Evolutionary conservation across 2,888 invertebrate genomes (phyloP), one percentile per base, ranked within the genome.

Genomic region (Euzophera pinguis): DNA sequence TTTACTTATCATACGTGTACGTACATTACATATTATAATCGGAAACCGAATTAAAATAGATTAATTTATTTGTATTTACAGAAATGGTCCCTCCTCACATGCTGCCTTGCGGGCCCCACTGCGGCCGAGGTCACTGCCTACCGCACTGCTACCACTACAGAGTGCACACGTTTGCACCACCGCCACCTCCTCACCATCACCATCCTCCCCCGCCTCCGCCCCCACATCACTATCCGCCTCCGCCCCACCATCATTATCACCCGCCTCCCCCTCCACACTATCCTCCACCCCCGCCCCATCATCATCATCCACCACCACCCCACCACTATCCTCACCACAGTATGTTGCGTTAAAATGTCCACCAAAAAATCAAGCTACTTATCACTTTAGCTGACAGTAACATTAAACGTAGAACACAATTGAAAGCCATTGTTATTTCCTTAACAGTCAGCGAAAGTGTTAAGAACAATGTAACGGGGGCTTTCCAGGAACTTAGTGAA

Each of bases 141-240:
- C 43, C 43, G 29, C 43, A 43, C 43, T 43, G 43, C 43, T 29
- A 13, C 13, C 29, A 43, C 43, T 43, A 43, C 29, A 43, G 43
- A 29, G 14, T 38, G 6, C 38, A 38, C 7, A 38, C 38, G 38
- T 38, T 38, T 12, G 13, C 12, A 6, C 43, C 43, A 6, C 47
- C 47, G 0, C 29, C 45, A 1, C 29, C 14, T 7, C 37, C n/a
- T 4, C 47, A 37, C n/a, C 35, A 47, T 22, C 35, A 35, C 6
- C 22, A 17, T 6, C 37, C 17, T 3, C 47, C 22, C 1, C 43
- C 43, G 8, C 41, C 32, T 5, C 47, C 47, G 0, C 47, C 47
- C 8, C 47, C 17, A 4, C 47, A 47, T 9, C 22, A 35, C 12
- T n/a, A 3, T 14, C 35, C 35, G 1, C 47, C 35, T 6, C 47